phyloP scores from a whole-genome alignment of 2,113 vertebrate species.

The Eurypyga helias region DNA sequence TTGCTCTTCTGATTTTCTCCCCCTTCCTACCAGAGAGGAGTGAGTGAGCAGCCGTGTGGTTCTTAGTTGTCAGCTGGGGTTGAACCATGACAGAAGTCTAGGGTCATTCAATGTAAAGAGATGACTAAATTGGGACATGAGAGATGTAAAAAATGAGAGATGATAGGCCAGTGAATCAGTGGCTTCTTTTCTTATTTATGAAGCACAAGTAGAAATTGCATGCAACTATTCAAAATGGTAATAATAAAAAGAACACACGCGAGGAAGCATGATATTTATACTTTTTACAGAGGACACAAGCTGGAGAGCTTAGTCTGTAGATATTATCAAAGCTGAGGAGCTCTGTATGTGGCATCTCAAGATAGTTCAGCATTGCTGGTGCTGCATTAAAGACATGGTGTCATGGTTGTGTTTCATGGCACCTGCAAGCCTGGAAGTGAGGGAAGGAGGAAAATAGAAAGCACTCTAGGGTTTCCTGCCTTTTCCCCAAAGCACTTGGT shows the following conservation, averaged over 20 bases:
- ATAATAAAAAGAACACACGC: background rate
- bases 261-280: background rate
- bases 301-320: background rate
- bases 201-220: background rate
- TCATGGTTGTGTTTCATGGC: background rate
- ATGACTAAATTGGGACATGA: background rate
- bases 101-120: background rate
- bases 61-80: too few relatives aligned
- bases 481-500: background rate
- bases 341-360: rapidly evolving
- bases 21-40: too few relatives aligned
- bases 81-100: background rate
- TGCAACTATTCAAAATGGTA: background rate
- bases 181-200: background rate
- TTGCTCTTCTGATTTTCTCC: too few relatives aligned
- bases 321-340: background rate
- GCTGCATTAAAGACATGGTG: background rate
- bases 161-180: background rate
- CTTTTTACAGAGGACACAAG: background rate
- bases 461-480: background rate
- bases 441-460: background rate
- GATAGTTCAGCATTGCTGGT: background rate
- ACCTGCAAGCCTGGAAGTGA: background rate
- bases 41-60: too few relatives aligned
- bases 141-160: background rate